Evolutionary conservation across 2,888 invertebrate genomes (phyloP), one percentile per base, ranked within the genome.

Genomic region (Nomada flava): DNA sequence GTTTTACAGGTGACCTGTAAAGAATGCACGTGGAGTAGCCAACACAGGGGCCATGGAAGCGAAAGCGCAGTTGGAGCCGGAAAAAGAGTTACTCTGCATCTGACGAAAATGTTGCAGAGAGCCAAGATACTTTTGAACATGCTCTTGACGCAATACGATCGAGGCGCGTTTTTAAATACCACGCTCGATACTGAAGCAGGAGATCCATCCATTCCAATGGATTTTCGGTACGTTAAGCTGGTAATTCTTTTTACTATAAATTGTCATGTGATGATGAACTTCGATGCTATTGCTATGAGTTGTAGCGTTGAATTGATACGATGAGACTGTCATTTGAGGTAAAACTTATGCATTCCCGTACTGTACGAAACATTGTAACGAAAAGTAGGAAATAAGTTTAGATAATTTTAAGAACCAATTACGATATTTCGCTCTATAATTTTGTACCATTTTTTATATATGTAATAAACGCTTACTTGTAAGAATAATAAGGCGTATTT

Each of bases 31-130:
- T 93, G 93, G 93, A 89, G 89, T 26, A 89, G 86, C 2, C 77
- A 81, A 7, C 93, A 93, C 63, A 87, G 92, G 70, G 93, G 93
- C 7, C 93, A 93, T 62, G 92, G 93, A 0, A 92, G 90, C 80
- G 93, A 93, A 76, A 90, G 89, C 44, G 92, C 92, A 3, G 52
- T 85, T 5, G 88, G 88, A 23, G 92, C 92, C 20, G 92, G 92
- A 9, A 88, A 89, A 86, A 85, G 91, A 68, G 91, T 91, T n/a
- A 76, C 85, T 23, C 50, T 78, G 0, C 85, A 89, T 7, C 83
- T 93, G 26, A 83, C 81, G 5, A 86, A 81, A 7, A 86, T 90
- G 29, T 79, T 92, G 47, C 86, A 89, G 67, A 88, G 83, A 20
- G 92, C 91, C 15, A 88, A 90, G 74, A 79, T 52, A 23, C 88